Evolutionary conservation across 2,888 invertebrate genomes (phyloP).

Genomic region (Gymnocheta viridis): DNA sequence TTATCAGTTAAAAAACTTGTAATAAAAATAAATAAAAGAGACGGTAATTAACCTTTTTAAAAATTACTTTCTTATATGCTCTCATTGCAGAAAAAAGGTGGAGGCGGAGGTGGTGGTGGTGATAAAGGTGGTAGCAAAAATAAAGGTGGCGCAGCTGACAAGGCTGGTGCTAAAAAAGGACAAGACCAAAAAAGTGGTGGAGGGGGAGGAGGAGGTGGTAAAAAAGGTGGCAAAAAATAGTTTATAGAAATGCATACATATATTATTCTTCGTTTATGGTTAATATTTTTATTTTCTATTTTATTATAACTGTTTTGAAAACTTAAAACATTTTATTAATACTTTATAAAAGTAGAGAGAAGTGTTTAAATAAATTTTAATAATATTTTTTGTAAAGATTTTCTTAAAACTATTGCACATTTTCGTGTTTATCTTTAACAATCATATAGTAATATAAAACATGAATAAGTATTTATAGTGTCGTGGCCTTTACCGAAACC

Average conservation of each 20-base stretch:
- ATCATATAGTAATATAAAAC: background rate
- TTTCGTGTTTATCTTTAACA: background rate
- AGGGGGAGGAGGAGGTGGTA: constrained; percentile 75
- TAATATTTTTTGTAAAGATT: background rate
- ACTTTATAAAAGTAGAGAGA: constrained; percentile 37
- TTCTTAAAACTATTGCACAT: constrained; percentile 24
- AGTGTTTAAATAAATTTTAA: constrained; percentile 31
- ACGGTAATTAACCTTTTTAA: constrained; percentile 64
- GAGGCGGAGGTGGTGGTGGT: constrained; percentile 71
- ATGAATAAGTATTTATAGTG: constrained; percentile 14
- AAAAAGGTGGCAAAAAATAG: constrained; percentile 80
- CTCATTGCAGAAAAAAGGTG: constrained; percentile 77
- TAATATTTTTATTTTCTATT: constrained; percentile 6
- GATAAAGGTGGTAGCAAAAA: constrained; percentile 74
- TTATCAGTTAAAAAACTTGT: constrained; percentile 52
- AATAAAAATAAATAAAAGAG: constrained; percentile 62
- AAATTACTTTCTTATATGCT: constrained; percentile 40
- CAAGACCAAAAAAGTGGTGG: constrained; percentile 77
- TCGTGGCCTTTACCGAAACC: constrained; percentile 85
- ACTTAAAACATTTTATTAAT: constrained; percentile 16
- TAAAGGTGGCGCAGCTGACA: constrained; percentile 71
- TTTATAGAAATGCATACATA: constrained; percentile 6
- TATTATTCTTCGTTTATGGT: constrained; percentile 6
- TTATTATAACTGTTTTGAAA: background rate
- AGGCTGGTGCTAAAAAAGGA: constrained; percentile 76